Conservation (phyloP, 2,888 invertebrate species). For the Bruchidius siliquastri region DNA sequence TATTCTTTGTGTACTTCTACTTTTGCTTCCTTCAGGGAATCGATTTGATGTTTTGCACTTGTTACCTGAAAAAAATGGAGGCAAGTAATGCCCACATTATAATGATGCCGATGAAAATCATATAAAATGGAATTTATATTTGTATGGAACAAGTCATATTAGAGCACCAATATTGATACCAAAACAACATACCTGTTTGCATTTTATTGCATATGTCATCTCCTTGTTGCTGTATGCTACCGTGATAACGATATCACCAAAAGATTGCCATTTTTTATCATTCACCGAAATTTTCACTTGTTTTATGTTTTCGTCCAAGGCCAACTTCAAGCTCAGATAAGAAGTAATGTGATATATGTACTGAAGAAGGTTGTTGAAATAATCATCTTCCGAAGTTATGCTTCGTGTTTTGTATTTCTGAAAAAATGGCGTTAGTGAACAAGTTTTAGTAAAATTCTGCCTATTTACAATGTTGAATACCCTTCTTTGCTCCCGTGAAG, state of each 20-base stretch:
- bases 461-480: background rate
- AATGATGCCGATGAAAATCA: no score
- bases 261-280: conserved; percentile 23
- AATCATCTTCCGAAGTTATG: conserved; percentile 16
- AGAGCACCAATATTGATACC: no score
- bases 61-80: background rate
- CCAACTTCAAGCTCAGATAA: conserved; percentile 24
- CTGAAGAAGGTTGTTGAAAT: conserved; percentile 9
- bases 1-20: conserved; percentile 17
- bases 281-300: conserved; percentile 21
- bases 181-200: conserved; percentile 8
- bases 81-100: background rate
- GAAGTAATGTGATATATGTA: conserved; percentile 21
- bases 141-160: no score
- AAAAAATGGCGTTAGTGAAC: conserved; percentile 7
- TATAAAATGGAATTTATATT: no score
- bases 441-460: no score
- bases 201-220: conserved; percentile 18
- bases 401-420: conserved; percentile 25
- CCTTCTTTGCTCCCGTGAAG: no score
- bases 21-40: conserved; percentile 14
- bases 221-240: conserved; percentile 7
- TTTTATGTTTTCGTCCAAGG: conserved; percentile 13
- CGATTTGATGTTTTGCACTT: conserved; percentile 8
- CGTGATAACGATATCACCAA: conserved; percentile 25